These are phyloP conservation scores for Drosophila repleta DNA, from an alignment of 1,140 invertebrate species.

Conservation along the genomic window DNA sequence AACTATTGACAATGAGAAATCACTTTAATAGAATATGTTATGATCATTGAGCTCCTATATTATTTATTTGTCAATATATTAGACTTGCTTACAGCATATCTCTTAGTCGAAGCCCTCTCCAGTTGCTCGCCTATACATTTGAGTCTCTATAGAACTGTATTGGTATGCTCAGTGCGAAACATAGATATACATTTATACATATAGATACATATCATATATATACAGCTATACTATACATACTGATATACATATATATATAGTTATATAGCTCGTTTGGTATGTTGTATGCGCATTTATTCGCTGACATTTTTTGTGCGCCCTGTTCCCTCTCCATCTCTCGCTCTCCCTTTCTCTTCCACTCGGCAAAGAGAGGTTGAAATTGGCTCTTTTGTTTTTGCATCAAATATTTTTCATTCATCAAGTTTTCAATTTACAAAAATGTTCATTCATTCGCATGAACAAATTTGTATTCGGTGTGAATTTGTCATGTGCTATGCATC, in stretches of 20 bases:
- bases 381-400: constrained; percentile 81
- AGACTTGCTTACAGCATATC: too few species aligned
- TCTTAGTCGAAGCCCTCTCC: too few species aligned
- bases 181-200: too few species aligned
- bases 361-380: constrained; percentile 33
- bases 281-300: constrained; percentile 41
- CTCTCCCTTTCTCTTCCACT: background rate
- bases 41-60: too few species aligned
- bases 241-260: constrained; percentile 1
- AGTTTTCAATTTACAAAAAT: constrained; percentile 83
- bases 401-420: constrained; percentile 83
- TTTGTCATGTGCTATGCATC: constrained; percentile 71
- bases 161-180: background rate
- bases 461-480: constrained; percentile 82
- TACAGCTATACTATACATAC: constrained; percentile 1
- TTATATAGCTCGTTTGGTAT: constrained; percentile 8
- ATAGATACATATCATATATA: background rate
- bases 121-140: background rate
- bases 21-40: too few species aligned
- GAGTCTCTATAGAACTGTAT: constrained; percentile 20
- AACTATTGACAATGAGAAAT: too few species aligned
- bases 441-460: constrained; percentile 81
- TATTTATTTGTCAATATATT: background rate
- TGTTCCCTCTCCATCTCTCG: background rate
- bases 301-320: constrained; percentile 37